Percentiles rank a stretch among this genome's conserved stretches.
phyloP scores from a whole-genome alignment of 2,888 invertebrate genomes.

The Siphlonurus alternatus region DNA sequence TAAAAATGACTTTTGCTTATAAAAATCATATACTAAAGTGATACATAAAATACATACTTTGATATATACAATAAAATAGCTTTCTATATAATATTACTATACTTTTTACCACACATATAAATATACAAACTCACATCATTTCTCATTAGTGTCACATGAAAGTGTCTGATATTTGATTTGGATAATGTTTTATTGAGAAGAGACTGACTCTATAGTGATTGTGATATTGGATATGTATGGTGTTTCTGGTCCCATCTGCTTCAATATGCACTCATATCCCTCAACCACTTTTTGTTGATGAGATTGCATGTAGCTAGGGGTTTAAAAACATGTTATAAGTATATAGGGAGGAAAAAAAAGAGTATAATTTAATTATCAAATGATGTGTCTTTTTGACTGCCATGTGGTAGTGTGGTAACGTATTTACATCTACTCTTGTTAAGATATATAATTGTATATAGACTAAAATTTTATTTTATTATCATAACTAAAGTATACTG shows the following conservation, averaged over 20 bases:
- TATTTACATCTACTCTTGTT: too few species aligned
- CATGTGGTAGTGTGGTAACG: not conserved
- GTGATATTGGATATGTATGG: not conserved
- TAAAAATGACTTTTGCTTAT: too few species aligned
- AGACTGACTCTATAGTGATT: not conserved
- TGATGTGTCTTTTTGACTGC: not conserved
- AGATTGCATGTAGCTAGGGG: not conserved
- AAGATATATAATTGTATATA: not conserved
- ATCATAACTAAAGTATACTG: too few species aligned
- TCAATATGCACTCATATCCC: too few species aligned
- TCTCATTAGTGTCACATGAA: not conserved
- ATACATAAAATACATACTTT: not conserved
- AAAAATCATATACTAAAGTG: not conserved
- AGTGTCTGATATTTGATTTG: constrained; percentile 1
- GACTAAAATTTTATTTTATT: too few species aligned
- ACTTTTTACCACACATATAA: not conserved
- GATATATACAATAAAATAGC: not conserved
- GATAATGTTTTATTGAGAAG: not conserved
- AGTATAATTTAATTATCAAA: not conserved
- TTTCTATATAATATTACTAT: not conserved
- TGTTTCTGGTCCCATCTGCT: not conserved
- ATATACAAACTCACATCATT: not conserved
- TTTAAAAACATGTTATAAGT: not conserved
- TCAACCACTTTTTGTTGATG: not conserved
- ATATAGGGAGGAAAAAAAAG: not conserved